Evolutionary conservation across 2,113 vertebrate genomes (phyloP).

Genomic region (Hemicordylus capensis): DNA sequence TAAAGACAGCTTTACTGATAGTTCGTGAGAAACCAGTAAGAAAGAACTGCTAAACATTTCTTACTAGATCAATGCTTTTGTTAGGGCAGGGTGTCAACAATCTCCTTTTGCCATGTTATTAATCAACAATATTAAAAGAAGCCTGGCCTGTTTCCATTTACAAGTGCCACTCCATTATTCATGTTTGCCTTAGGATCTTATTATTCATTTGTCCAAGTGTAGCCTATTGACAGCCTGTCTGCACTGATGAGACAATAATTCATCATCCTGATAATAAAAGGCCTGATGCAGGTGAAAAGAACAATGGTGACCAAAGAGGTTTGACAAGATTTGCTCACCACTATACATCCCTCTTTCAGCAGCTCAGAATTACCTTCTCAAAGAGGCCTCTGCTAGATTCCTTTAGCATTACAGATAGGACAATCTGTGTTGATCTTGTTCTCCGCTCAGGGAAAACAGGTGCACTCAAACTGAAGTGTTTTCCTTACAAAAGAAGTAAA

Average conservation of each 20-base stretch:
- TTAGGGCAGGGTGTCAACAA: background rate
- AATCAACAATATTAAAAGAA: constrained; percentile 10
- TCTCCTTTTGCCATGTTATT: background rate
- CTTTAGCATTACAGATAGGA: background rate
- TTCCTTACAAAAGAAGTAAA: background rate
- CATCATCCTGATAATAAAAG: background rate
- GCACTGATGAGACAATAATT: background rate
- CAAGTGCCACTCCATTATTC: constrained; percentile 17
- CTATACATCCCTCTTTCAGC: background rate
- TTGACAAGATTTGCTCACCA: background rate
- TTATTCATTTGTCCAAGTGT: constrained; percentile 20
- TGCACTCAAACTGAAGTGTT: background rate
- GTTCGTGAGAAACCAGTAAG: constrained; percentile 2
- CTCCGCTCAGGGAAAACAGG: background rate
- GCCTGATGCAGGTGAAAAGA: background rate
- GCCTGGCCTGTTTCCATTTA: constrained; percentile 22
- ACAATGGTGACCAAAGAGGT: background rate
- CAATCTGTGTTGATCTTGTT: background rate
- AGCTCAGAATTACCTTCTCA: background rate
- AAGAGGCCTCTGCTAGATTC: background rate
- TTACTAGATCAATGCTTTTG: too few relatives aligned
- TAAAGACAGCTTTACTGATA: constrained; percentile 3
- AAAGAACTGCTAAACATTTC: background rate
- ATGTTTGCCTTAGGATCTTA: constrained; percentile 27
- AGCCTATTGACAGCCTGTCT: constrained; percentile 30